Percentiles rank a stretch among this genome's conserved stretches.
Conservation (phyloP, 2,888 invertebrate genomes). For the Theretra japonica region DNA sequence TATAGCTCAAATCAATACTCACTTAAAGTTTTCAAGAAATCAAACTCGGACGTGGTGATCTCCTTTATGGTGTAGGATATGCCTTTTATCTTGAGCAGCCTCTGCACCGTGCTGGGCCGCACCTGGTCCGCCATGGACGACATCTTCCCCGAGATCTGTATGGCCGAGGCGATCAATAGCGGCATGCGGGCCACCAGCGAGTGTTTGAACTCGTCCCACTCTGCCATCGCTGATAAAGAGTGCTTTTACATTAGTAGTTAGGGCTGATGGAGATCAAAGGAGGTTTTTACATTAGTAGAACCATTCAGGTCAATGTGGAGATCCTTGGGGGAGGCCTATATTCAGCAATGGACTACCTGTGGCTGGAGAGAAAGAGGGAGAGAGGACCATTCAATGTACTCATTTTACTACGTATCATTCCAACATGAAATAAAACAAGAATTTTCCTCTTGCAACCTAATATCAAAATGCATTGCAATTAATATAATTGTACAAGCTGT, state of each 20-base stretch:
- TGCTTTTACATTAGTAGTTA: not conserved
- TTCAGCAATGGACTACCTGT: no score
- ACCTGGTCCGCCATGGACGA: slow-evolving; percentile 41
- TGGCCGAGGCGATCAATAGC: slow-evolving; percentile 54
- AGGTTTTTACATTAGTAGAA: no score
- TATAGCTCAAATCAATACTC: slow-evolving; percentile 29
- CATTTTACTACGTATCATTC: no score
- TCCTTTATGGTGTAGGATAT: slow-evolving; percentile 43
- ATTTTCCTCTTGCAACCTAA: no score
- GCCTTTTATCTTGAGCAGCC: slow-evolving; percentile 44
- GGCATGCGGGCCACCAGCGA: slow-evolving; percentile 41
- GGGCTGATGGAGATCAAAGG: no score
- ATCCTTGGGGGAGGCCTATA: no score
- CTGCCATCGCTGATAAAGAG: slow-evolving; percentile 16
- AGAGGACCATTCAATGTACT: no score
- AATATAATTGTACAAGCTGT: no score
- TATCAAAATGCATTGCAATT: no score
- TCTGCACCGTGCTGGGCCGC: slow-evolving; percentile 43
- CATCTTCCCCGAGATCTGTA: slow-evolving; percentile 64
- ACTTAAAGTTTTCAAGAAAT: slow-evolving; percentile 56
- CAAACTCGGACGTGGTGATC: slow-evolving; percentile 52
- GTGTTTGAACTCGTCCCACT: slow-evolving; percentile 45
- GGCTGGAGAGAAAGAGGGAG: no score
- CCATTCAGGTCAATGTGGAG: no score
- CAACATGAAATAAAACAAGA: no score